phyloP scores from a whole-genome alignment of 2,113 vertebrate species.

The Caretta caretta region DNA sequence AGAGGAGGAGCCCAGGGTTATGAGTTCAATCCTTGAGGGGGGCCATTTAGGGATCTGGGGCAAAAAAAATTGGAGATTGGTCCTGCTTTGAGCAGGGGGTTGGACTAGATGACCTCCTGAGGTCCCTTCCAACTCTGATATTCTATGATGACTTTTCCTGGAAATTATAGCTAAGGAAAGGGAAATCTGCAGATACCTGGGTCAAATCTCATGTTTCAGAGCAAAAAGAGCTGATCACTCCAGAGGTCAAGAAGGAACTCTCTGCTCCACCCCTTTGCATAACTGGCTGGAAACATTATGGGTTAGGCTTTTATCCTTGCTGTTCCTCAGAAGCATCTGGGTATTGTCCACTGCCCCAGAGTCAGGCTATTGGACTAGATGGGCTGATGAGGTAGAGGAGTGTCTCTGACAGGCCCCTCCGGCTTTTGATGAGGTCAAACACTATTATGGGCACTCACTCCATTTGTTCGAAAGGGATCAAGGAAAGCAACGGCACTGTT shows the following conservation, averaged over 20 bases:
- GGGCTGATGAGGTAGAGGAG: not conserved
- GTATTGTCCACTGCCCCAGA: not conserved
- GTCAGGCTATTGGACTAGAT: not conserved
- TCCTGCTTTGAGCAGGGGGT: too few relatives aligned
- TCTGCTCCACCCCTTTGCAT: not conserved
- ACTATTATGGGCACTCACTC: rapidly evolving
- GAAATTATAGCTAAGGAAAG: not conserved
- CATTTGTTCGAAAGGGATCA: not conserved
- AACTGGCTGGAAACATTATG: not conserved
- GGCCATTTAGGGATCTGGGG: too few relatives aligned
- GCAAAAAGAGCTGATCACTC: not conserved
- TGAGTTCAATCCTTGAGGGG: too few relatives aligned
- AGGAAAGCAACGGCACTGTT: not conserved
- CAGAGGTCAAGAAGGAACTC: not conserved
- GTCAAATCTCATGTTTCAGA: not conserved
- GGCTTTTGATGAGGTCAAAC: not conserved
- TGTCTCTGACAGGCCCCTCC: not conserved
- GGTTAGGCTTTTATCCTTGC: not conserved
- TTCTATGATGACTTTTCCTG: not conserved
- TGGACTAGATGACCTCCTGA: too few relatives aligned
- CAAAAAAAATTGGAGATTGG: too few relatives aligned
- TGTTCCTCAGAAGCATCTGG: not conserved
- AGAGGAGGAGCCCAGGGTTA: not conserved
- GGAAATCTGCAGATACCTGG: not conserved
- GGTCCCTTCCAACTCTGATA: too few relatives aligned